Percentiles rank a stretch among this genome's conserved stretches.
Evolutionary conservation across 2,797 vertebrate species (phyloP).

Genomic region (Microtus agrestis): DNA sequence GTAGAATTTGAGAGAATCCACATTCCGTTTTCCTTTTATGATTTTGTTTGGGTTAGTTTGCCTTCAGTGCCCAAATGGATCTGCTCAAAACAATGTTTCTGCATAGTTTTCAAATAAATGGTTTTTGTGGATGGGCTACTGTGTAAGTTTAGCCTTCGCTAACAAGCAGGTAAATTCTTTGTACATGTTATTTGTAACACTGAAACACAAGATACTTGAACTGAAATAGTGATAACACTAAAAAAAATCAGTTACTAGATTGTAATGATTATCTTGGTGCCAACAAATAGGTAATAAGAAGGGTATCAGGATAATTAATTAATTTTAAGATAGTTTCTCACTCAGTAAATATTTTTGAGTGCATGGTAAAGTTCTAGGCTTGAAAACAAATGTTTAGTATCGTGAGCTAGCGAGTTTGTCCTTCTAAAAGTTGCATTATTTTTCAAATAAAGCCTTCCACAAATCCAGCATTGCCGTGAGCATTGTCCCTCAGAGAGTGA

Average conservation of each 20-base stretch:
- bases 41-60: not conserved
- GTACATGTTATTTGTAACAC: not conserved
- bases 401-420: not conserved
- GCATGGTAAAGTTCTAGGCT: not conserved
- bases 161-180: not conserved
- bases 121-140: not conserved
- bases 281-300: not conserved
- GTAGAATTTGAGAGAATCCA: not conserved
- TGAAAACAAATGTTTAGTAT: not conserved
- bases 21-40: not conserved
- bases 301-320: not conserved
- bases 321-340: not conserved
- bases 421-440: not conserved
- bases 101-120: not conserved
- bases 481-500: not conserved
- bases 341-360: not conserved
- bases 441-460: not conserved
- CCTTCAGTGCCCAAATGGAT: not conserved
- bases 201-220: conserved; percentile 23
- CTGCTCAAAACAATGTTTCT: not conserved
- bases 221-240: conserved; percentile 7
- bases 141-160: not conserved
- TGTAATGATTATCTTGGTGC: not conserved
- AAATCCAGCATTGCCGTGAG: not conserved
- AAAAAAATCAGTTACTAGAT: not conserved